A percentile compares a stretch with the other conserved stretches of the same genome.
Conservation (phyloP, 2,797 vertebrate genomes). For the Mus spretus region DNA sequence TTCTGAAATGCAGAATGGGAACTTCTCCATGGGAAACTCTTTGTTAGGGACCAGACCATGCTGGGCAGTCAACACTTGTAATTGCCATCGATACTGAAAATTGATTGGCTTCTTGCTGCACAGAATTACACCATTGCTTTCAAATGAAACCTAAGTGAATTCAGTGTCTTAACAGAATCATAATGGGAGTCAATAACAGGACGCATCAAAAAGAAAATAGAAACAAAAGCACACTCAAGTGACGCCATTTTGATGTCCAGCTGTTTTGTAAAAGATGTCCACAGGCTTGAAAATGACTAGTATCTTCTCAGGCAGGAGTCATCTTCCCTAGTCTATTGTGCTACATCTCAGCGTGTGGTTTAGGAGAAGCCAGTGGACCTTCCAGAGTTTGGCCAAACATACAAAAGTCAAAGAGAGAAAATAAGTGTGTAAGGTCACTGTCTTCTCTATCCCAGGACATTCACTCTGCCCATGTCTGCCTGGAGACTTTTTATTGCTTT, state of each 20-base stretch:
- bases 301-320: neutral
- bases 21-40: neutral
- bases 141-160: neutral
- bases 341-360: neutral
- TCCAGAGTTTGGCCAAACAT: neutral
- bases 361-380: neutral
- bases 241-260: slow-evolving; percentile 27
- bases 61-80: neutral
- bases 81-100: neutral
- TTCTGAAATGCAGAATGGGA: neutral
- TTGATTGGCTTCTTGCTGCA: neutral
- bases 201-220: slow-evolving; percentile 33
- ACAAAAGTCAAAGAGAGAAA: slow-evolving; percentile 24
- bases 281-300: neutral
- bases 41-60: neutral
- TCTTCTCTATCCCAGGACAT: neutral
- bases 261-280: neutral
- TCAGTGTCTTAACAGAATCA: neutral
- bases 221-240: neutral
- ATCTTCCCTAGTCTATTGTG: neutral
- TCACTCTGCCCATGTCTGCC: neutral
- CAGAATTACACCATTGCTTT: neutral
- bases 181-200: slow-evolving; percentile 17
- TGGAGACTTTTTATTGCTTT: neutral
- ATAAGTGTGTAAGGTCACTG: neutral